Evolutionary conservation across 2,113 vertebrate genomes (phyloP), one percentile per base, ranked within the genome.

Genomic region (Gnathonemus longibarbis): DNA sequence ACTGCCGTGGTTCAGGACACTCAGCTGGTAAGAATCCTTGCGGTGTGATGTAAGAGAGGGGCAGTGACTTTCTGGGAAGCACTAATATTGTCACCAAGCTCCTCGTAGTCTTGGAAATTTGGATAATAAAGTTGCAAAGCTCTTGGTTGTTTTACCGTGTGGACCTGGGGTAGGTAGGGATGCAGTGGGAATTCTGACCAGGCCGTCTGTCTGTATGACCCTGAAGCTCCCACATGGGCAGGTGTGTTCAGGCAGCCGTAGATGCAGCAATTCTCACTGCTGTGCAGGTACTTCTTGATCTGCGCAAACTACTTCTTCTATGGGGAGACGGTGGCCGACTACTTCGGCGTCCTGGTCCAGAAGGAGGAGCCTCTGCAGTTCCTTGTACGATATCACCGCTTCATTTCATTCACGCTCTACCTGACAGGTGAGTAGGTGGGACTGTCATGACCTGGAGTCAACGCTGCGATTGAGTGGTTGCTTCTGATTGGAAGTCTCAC

Each of bases 281-380:
- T 31, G 13, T 27, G 3, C 77, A 99, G 98, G 98, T 99, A 99
- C 93, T 99, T 99, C 91, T 95, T 99, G 88, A 95, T 99, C 21
- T 99, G 98, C 90, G 98, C 98, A 89, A 99, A 99, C 95, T 99
- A 99, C 94, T 99, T 99, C 96, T 99, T 99, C 94, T 99, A 99
- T 84, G 98, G 98, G 42, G 98, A 99, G 93, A 99, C 98, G 0
- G 95, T 99, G 35, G 98, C 98, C 0, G 98, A 99, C 94, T 99
- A 99, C 91, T 99, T 99, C 0, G 97, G 97, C 15, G 97, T 96
- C 0, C 96, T 98, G 94, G 97, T 99, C 92, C 98, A 98, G 93
- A 97, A 98, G 94, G 97, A 98, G 95, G 98, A 99, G 39, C 97
- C 98, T 13, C 96, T 99, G 93, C 98, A 98, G 87, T 99, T 99